phyloP scores from a whole-genome alignment of 1,140 invertebrate species.

The Drosophila eugracilis region DNA sequence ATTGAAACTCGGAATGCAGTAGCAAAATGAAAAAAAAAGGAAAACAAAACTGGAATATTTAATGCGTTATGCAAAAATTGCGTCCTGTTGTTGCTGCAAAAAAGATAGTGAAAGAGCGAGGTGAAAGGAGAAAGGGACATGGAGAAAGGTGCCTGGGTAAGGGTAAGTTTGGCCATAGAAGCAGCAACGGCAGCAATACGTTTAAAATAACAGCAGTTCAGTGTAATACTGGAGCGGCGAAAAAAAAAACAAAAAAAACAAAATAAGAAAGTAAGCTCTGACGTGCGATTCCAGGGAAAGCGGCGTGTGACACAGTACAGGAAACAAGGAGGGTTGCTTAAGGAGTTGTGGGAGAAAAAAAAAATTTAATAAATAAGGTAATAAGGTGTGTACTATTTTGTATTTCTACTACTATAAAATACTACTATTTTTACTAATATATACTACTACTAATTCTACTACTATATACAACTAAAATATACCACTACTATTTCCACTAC shows the following conservation, averaged over 20 bases:
- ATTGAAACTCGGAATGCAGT: conserved; percentile 68
- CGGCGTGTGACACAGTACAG: conserved; percentile 22
- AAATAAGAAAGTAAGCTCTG: conserved; percentile 18
- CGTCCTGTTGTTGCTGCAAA: conserved; percentile 26
- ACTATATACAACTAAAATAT: too few species aligned
- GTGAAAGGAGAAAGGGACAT: not conserved
- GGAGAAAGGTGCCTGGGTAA: conserved; percentile 6
- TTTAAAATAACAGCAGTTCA: conserved; percentile 77
- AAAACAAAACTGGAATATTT: conserved; percentile 80
- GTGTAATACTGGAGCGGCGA: conserved; percentile 44
- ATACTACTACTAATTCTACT: too few species aligned
- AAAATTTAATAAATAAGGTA: not conserved
- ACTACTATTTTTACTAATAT: too few species aligned
- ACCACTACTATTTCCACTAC: too few species aligned
- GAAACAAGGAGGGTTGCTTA: not conserved
- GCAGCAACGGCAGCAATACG: conserved; percentile 61
- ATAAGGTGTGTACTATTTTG: too few species aligned
- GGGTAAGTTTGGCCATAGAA: conserved; percentile 18
- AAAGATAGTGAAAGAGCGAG: conserved; percentile 33
- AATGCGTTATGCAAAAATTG: conserved; percentile 82
- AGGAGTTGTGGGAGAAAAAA: not conserved
- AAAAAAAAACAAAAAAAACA: conserved; percentile 11
- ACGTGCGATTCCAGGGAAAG: conserved; percentile 15
- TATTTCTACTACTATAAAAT: too few species aligned
- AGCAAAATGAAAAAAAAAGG: conserved; percentile 48